Evolutionary conservation across 2,888 invertebrate species (phyloP), one percentile per base, ranked within the genome.

Genomic region (Archips xylosteana): DNA sequence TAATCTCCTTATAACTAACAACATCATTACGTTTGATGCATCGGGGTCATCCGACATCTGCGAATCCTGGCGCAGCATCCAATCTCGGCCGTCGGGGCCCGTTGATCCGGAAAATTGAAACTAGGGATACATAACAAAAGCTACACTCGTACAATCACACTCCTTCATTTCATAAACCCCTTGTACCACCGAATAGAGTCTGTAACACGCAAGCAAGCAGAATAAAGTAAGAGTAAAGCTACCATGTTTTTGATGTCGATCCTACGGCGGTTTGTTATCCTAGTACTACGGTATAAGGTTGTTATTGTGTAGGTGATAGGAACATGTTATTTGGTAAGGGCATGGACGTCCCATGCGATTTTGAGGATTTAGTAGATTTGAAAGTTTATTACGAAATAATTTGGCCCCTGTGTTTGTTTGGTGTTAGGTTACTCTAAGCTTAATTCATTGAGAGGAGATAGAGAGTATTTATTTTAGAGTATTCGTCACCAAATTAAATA

Each of bases 91-190:
- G 92, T 89, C 88, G 85, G 84, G 84, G 88, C 76, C 83, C 92
- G 82, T 80, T 90, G 92, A 83, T 79, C 90, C 82, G 92, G 92
- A 93, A 94, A 94, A 94, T 94, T 93, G 90, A 89, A 91, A 91
- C 87, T 84, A 87, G 87, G 88, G 84, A 79, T 75, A 68, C 75
- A 64, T 64, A 66, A 64, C 45, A 75, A 63, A 72, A 42, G 69
- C 57, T 57, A 59, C 32, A 32, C 15, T 62, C 32, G 13, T 15
- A 57, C 45, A 47, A 42, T 3, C 39, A 13, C 23, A 54, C 42
- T 3, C 49, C 42, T 61, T 9, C 51, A 5, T n/a, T 60, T 15
- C 6, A 65, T 60, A 32, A 60, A n/a, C 5, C 60, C 42, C 42
- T 74, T 64, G 13, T 39, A 45, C 69, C 3, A 64, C 23, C 32